Conservation (phyloP, 2,797 vertebrate species). For the Antennarius maculatus region DNA sequence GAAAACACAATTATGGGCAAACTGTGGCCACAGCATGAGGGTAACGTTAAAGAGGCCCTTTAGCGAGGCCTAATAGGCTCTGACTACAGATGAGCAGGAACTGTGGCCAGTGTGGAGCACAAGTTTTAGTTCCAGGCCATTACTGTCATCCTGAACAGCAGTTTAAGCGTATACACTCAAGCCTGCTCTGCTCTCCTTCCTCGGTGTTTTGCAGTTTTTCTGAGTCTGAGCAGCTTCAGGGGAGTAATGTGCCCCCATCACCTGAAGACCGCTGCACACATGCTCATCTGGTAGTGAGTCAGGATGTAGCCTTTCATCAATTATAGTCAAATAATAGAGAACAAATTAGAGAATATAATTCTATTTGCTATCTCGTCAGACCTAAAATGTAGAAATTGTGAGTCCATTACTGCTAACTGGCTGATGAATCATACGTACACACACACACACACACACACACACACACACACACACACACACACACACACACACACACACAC, state of each 20-base stretch:
- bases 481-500: neutral
- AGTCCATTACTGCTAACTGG: neutral
- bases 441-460: neutral
- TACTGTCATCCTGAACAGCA: slow-evolving; percentile 42
- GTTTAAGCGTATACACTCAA: slow-evolving; percentile 43
- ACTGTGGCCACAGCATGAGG: slow-evolving; percentile 63
- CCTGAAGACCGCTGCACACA: neutral
- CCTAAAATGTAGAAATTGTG: neutral
- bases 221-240: slow-evolving; percentile 22
- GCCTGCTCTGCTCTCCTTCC: slow-evolving; percentile 35
- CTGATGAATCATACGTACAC: neutral
- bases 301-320: neutral
- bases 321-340: neutral
- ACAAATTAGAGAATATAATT: neutral
- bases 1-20: slow-evolving; percentile 72
- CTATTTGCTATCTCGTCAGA: neutral
- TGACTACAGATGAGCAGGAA: slow-evolving; percentile 57
- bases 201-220: slow-evolving; percentile 19
- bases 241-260: neutral
- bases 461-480: no score
- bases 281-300: neutral
- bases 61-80: slow-evolving; percentile 55
- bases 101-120: slow-evolving; percentile 31
- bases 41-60: slow-evolving; percentile 63
- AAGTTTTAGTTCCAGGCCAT: slow-evolving; percentile 65